Conservation (phyloP, 2,113 vertebrate genomes). For the Capreolus pygargus region DNA sequence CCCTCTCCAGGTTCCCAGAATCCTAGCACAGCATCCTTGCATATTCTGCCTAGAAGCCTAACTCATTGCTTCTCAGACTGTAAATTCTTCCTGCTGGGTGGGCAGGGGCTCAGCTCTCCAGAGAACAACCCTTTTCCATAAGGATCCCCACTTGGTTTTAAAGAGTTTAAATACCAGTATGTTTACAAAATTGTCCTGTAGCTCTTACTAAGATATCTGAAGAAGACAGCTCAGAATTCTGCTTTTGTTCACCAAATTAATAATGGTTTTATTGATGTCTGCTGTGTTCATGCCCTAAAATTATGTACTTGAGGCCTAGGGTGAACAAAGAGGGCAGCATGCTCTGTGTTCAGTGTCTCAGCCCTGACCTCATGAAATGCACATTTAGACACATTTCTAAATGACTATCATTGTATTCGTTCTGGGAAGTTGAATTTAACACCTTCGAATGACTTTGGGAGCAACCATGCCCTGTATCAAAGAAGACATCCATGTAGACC, state of each 20-base stretch:
- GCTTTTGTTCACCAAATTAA: neutral
- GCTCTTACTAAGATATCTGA: neutral
- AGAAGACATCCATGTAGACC: neutral
- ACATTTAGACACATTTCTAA: neutral
- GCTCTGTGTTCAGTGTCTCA: neutral
- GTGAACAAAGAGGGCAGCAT: neutral
- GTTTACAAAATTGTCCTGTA: neutral
- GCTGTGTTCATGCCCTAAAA: neutral
- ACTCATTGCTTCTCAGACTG: neutral
- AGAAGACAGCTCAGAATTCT: neutral
- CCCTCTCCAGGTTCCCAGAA: neutral
- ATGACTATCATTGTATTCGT: neutral
- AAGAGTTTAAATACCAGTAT: neutral
- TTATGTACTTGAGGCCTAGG: neutral
- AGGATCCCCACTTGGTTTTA: neutral
- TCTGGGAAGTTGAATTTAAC: neutral
- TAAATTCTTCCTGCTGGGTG: neutral
- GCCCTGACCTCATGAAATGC: neutral
- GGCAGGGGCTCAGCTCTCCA: neutral
- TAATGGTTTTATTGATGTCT: neutral
- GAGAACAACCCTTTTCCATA: neutral
- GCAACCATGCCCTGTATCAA: neutral
- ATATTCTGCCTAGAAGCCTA: neutral
- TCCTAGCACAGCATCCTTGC: neutral
- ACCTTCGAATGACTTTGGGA: neutral